These are phyloP conservation scores for Pyxicephalus adspersus DNA, from an alignment of 2,113 vertebrate genomes.

Conservation along the genomic window DNA sequence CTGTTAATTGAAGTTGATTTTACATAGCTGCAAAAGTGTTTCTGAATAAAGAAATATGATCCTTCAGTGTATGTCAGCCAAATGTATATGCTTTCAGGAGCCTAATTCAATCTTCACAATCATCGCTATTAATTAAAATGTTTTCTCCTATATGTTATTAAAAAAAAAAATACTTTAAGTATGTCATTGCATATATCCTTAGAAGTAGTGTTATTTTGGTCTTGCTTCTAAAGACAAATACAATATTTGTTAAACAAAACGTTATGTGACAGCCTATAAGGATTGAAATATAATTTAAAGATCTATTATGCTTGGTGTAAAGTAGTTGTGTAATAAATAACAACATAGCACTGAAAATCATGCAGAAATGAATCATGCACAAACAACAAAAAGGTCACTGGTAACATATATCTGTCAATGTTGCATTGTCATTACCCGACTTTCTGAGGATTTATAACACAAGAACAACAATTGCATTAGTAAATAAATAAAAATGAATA, in stretches of 20 bases:
- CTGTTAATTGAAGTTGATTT: too few relatives aligned
- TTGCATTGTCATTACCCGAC: background rate
- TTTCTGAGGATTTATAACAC: background rate
- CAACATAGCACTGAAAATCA: background rate
- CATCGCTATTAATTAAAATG: too few relatives aligned
- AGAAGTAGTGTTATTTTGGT: too few relatives aligned
- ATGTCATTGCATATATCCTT: too few relatives aligned
- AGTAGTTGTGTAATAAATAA: background rate
- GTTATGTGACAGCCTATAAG: background rate
- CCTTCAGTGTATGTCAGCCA: too few relatives aligned
- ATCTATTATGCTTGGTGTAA: background rate
- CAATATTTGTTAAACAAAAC: background rate
- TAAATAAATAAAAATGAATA: background rate
- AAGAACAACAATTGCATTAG: background rate
- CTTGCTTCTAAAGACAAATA: background rate
- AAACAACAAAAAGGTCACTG: constrained; percentile 9
- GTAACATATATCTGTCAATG: background rate
- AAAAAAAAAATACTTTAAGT: too few relatives aligned
- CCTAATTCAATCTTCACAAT: too few relatives aligned
- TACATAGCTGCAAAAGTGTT: too few relatives aligned
- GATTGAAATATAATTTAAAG: background rate
- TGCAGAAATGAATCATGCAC: background rate
- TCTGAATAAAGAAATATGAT: too few relatives aligned
- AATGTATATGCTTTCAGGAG: too few relatives aligned
- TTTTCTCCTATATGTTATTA: too few relatives aligned